A percentile compares a stretch with the other conserved stretches of the same genome.
Conservation (phyloP, 2,113 vertebrate species). For the Tapirus terrestris region DNA sequence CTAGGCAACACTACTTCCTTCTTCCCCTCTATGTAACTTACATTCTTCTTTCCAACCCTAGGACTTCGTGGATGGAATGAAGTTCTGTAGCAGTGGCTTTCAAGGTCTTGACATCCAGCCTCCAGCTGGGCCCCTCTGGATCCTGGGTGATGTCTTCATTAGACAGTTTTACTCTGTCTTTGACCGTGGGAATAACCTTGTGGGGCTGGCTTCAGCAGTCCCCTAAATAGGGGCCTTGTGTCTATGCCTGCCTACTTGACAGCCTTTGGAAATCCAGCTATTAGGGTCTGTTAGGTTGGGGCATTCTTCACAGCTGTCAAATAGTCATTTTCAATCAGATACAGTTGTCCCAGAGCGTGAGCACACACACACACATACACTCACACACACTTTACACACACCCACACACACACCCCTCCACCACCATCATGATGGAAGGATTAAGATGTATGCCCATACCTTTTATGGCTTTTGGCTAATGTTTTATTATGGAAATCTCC, state of each 20-base stretch:
- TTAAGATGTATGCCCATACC: not conserved
- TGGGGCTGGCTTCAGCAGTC: constrained; percentile 84
- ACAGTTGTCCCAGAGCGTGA: not conserved
- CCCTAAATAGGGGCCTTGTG: constrained; percentile 50
- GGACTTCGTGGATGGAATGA: constrained; percentile 42
- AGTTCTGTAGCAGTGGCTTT: constrained; percentile 86
- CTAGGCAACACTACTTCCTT: not conserved
- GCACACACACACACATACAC: not conserved
- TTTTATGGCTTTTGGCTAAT: not conserved
- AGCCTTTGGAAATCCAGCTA: not conserved
- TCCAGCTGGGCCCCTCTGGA: constrained; percentile 86
- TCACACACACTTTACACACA: not conserved
- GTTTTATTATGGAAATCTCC: not conserved
- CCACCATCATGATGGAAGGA: not conserved
- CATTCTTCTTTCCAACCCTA: constrained; percentile 46
- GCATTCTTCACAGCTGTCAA: not conserved
- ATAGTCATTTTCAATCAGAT: not conserved
- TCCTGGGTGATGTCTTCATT: constrained; percentile 88
- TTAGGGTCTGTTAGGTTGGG: not conserved
- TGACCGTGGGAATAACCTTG: constrained; percentile 86
- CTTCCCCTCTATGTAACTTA: not conserved
- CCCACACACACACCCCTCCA: not conserved
- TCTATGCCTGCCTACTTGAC: too few species aligned
- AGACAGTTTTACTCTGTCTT: constrained; percentile 88
- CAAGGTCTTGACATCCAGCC: constrained; percentile 83